phyloP scores from a whole-genome alignment of 92 coral and sea anemone species.

The Chrysogorgia sp. region DNA sequence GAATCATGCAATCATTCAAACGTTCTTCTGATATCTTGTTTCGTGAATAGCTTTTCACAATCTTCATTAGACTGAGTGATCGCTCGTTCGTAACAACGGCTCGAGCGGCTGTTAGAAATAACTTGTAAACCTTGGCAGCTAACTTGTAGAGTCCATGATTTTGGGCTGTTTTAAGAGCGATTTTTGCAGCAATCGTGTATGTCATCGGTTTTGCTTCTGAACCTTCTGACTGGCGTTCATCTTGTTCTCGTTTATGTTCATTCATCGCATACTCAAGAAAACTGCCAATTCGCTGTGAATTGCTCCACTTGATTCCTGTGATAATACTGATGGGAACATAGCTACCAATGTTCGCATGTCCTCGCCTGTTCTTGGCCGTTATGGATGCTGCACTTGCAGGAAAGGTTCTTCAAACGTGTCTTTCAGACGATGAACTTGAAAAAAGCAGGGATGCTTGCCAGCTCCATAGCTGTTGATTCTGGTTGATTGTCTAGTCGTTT shows the following conservation, averaged over 20 bases:
- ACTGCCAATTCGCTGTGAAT: constrained; percentile 11
- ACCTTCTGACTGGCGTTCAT: too few relatives aligned
- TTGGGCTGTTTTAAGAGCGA: constrained; percentile 2
- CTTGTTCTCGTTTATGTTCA: too few relatives aligned
- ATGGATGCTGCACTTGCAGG: constrained; percentile 13
- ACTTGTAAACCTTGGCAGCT: constrained; percentile 10
- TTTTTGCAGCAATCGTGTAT: constrained; percentile 19
- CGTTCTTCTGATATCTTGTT: too few relatives aligned
- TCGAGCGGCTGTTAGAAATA: constrained; percentile 22
- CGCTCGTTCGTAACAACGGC: constrained; percentile 13
- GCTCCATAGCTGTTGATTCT: constrained; percentile 15
- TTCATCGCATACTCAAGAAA: too few relatives aligned
- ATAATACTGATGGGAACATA: not conserved
- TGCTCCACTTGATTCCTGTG: constrained; percentile 4
- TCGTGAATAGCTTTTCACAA: constrained; percentile 8
- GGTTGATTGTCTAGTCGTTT: constrained; percentile 21
- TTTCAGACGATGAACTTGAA: constrained; percentile 30
- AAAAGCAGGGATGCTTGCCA: constrained; percentile 4
- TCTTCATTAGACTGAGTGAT: constrained; percentile 16
- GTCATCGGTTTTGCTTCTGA: too few relatives aligned
- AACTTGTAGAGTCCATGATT: constrained; percentile 8
- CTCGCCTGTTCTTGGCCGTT: constrained; percentile 4
- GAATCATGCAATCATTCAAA: too few relatives aligned
- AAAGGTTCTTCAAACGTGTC: constrained; percentile 29
- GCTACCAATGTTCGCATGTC: constrained; percentile 12